These are phyloP conservation scores for Callorhinus ursinus DNA, from an alignment of 2,113 vertebrate species.

Conservation along the genomic window DNA sequence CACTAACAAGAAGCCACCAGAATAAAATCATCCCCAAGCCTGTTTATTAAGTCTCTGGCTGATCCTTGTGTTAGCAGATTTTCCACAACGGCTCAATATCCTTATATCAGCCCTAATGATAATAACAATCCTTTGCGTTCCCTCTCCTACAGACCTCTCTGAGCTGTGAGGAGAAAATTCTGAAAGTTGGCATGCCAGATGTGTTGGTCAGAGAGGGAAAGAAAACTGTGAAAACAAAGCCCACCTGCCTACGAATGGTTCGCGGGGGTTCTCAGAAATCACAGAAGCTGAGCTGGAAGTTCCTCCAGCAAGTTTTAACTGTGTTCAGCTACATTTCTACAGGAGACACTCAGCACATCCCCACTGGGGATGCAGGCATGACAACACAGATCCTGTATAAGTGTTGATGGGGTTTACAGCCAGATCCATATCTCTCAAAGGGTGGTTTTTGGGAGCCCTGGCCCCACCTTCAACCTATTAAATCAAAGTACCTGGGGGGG, in stretches of 20 bases:
- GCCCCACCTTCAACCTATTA: not conserved
- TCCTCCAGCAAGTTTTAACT: not conserved
- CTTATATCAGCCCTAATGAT: not conserved
- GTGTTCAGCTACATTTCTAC: not conserved
- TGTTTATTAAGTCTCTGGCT: slow-evolving; percentile 71
- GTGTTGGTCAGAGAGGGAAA: not conserved
- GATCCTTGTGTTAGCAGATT: slow-evolving; percentile 54
- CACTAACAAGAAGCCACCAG: slow-evolving; percentile 66
- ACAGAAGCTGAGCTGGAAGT: not conserved
- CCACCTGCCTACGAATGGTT: not conserved
- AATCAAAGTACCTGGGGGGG: not conserved
- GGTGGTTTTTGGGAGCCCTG: not conserved
- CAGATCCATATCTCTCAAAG: not conserved
- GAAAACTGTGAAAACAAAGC: slow-evolving; percentile 19
- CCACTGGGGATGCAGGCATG: not conserved
- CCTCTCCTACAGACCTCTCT: not conserved
- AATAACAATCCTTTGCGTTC: not conserved
- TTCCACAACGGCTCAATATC: slow-evolving; percentile 34
- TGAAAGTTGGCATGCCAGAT: not conserved
- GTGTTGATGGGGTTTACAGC: not conserved
- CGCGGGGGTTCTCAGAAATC: not conserved
- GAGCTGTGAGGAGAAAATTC: not conserved
- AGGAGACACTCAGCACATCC: not conserved
- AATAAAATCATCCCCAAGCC: slow-evolving; percentile 70
- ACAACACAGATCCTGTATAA: not conserved